Evolutionary conservation across 2,797 vertebrate genomes (phyloP).

Genomic region (Thamnophis elegans): DNA sequence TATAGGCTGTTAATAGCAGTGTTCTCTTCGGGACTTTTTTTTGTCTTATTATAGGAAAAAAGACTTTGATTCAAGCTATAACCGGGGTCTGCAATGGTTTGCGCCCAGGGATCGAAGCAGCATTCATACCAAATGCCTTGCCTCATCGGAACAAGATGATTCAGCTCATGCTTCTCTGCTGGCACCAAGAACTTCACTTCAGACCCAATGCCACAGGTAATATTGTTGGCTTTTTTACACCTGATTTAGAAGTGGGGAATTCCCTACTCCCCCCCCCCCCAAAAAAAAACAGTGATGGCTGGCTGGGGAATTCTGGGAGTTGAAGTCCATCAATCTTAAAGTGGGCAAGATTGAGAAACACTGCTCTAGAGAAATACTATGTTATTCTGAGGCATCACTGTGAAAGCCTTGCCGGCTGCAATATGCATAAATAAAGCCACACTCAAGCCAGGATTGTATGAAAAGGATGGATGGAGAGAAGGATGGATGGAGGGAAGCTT

Average conservation of each 20-base stretch:
- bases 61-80: constrained; percentile 46
- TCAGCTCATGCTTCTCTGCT: constrained; percentile 63
- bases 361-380: background rate
- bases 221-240: background rate
- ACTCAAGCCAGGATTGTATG: background rate
- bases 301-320: background rate
- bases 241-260: background rate
- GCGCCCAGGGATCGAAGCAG: constrained; percentile 40
- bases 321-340: background rate
- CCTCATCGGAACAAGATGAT: constrained; percentile 54
- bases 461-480: background rate
- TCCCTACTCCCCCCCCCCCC: background rate
- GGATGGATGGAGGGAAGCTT: background rate
- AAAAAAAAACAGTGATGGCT: background rate
- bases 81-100: constrained; percentile 32
- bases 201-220: constrained; percentile 54
- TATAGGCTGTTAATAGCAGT: background rate
- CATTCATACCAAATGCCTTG: constrained; percentile 46
- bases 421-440: too few relatives aligned
- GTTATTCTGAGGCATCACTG: background rate
- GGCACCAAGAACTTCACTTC: constrained; percentile 55
- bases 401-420: too few relatives aligned
- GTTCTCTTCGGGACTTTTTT: background rate
- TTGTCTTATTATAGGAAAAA: constrained; percentile 46
- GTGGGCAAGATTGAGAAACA: too few relatives aligned